Percentiles rank a stretch among this genome's conserved stretches.
These are phyloP conservation scores for Branchinecta lindahli DNA, from an alignment of 1,140 invertebrate species.

Conservation along the genomic window DNA sequence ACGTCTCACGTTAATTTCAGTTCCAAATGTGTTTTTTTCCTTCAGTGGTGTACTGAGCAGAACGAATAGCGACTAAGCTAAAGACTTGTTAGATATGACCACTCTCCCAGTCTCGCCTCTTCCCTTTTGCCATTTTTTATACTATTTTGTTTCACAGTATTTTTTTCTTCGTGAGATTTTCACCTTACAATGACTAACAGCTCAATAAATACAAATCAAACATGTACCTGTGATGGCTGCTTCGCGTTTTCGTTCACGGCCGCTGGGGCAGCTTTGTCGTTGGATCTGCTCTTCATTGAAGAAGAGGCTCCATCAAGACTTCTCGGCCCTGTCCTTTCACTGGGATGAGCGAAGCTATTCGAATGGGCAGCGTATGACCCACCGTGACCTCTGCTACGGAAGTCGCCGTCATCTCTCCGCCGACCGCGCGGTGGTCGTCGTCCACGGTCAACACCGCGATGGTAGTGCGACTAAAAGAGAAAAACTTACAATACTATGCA, in stretches of 20 bases:
- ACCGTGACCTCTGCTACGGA: slow-evolving; percentile 1
- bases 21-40: no score
- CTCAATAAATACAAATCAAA: no score
- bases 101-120: no score
- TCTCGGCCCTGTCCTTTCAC: background rate
- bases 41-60: no score
- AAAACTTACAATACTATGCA: background rate
- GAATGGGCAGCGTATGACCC: background rate
- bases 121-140: no score
- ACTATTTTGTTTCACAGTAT: no score
- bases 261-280: slow-evolving; percentile 14
- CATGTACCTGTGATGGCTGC: no score
- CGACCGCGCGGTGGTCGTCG: slow-evolving; percentile 13
- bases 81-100: no score
- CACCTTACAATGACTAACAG: no score
- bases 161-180: no score
- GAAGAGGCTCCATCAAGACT: slow-evolving; percentile 10
- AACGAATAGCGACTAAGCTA: no score
- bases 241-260: background rate
- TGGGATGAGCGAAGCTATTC: background rate
- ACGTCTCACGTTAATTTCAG: no score
- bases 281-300: slow-evolving; percentile 14
- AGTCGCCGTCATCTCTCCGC: slow-evolving; percentile 15
- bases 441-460: background rate
- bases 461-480: background rate